Base-by-base conservation (phyloP, 2,888 invertebrate genomes). In the Bibio marci region DNA sequence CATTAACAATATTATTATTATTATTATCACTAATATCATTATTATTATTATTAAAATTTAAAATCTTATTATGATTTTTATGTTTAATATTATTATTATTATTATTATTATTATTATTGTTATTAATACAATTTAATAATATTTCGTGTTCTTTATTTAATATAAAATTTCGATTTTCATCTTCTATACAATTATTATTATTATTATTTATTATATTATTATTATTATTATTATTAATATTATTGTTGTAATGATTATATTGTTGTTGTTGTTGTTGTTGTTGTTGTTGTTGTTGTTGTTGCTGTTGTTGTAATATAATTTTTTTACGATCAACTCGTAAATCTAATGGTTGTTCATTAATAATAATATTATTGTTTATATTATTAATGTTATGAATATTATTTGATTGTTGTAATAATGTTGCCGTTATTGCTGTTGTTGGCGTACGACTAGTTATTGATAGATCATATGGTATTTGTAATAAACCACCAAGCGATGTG, bases 161-260 rank as follows among this genome's bases (percentile, higher is more conserved):
- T 47, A 86, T 80, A 44, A 86, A 68, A 62, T 87, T 87, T 57
- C 82, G 79, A 61, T 87, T 87, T 62, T 87, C 87, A 60, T 87
- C 87, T 59, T 85, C 80, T 17, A 82, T 64, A 44, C 70, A 63
- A 35, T 39, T 34, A 47, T 48, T 46, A 41, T 43, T 32, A 43
- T 45, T 38, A 40, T 47, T 8, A 27, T 43, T 39, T 18, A 25
- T 47, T 55, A 66, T 59, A 41, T 64, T 64, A 34, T 72, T 64
- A 41, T 57, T 53, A 31, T 60, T 13, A 13, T 11, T 28, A 28
- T 4, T 4, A 28, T 28, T 28, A n/a, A 13, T 17, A 32, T 32
- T 32, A 15, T 17, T 14, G 4, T 32, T 32, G 8, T 22, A 8
- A 22, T 22, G n/a, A n/a, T n/a, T n/a, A n/a, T n/a, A n/a, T n/a